Conservation (phyloP, 2,888 invertebrate genomes). For the Lamellibrachia satsuma region DNA sequence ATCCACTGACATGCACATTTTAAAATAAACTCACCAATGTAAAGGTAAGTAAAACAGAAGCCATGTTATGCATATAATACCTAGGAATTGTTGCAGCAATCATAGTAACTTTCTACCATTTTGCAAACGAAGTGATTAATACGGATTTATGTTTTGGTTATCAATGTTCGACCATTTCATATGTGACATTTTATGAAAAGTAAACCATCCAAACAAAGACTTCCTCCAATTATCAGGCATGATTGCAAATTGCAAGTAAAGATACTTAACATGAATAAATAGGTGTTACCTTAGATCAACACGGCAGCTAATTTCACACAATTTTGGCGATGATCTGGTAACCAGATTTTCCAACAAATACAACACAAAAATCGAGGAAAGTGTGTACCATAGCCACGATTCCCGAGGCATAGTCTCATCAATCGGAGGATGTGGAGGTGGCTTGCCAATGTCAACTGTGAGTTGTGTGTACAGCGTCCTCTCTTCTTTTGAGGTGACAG, state of each 20-base stretch:
- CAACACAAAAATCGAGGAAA: background rate
- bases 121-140: too few species aligned
- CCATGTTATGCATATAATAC: background rate
- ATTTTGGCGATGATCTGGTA: background rate
- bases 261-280: background rate
- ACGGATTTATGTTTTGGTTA: too few species aligned
- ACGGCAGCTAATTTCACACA: background rate
- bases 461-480: conserved; percentile 66
- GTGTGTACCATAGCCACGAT: conserved; percentile 48
- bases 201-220: too few species aligned
- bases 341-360: background rate
- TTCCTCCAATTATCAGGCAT: background rate
- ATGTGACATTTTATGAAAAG: too few species aligned
- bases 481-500: conserved; percentile 54
- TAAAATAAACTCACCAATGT: background rate
- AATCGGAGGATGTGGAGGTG: conserved; percentile 44
- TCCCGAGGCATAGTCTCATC: conserved; percentile 43
- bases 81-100: too few species aligned
- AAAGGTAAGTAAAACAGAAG: background rate
- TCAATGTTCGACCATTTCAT: too few species aligned
- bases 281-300: background rate
- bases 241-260: background rate
- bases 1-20: background rate
- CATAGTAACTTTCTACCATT: too few species aligned
- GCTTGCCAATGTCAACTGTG: conserved; percentile 67